Evolutionary conservation across 2,888 invertebrate genomes (phyloP), one percentile per base, ranked within the genome.

Genomic region (Agrotis puta): DNA sequence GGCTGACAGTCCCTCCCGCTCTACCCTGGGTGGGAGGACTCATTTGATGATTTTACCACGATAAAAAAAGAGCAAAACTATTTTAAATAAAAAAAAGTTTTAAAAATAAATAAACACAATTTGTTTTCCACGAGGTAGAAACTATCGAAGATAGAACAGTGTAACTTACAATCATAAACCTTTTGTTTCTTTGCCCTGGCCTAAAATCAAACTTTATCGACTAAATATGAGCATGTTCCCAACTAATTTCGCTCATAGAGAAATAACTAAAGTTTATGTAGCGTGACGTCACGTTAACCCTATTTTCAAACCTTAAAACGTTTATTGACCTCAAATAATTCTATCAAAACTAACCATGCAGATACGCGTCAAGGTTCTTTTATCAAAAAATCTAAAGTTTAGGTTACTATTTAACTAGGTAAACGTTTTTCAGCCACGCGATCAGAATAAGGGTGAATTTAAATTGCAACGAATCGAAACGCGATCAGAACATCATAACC

Each of bases 281-380:
- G 70, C 45, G 53, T 20, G 50, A 47, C n/a, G 47, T 57, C 77
- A 73, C 77, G 72, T 70, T 2, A 73, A 2, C 9, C 51, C 3
- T 50, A 39, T 39, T 58, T 22, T 47, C 24, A 50, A 68, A 47
- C 20, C 45, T 39, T 16, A 24, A 45, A 68, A 51, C n/a, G 0
- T 61, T 33, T 39, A 47, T 45, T 45, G 45, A 45, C 11, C n/a
- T 33, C 20, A 47, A 24, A 63, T 54, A 18, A 16, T 20, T 27
- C 2, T 75, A 48, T 3, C 3, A 43, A 75, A 50, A 54, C 54
- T 56, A 22, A 47, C 20, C 33, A 24, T 11, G 14, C 1, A 74
- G 39, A 20, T 69, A 48, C 18, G n/a, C n/a, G 1, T 27, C 18
- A 22, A 48, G 66, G 66, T 45, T 64, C 11, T 22, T 56, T 27